phyloP scores from a whole-genome alignment of 2,113 vertebrate genomes.

The Paradisaea rubra region DNA sequence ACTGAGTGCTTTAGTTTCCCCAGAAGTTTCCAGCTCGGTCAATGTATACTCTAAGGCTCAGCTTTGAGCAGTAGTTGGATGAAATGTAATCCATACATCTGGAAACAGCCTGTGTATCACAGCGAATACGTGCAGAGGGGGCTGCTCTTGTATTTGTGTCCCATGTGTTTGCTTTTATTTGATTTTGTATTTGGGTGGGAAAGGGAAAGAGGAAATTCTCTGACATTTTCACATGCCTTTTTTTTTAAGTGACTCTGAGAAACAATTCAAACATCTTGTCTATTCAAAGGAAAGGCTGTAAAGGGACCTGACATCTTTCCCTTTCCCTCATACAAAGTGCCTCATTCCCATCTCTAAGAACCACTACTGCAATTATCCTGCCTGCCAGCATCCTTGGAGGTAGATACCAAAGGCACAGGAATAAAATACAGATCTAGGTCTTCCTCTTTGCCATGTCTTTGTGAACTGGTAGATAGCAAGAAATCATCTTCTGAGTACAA shows the following conservation, averaged over 20 bases:
- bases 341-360: background rate
- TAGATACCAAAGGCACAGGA: background rate
- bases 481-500: background rate
- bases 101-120: constrained; percentile 21
- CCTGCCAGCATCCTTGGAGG: background rate
- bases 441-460: background rate
- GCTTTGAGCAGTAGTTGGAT: constrained; percentile 2
- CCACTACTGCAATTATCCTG: background rate
- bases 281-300: background rate
- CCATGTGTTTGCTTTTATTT: constrained; percentile 60
- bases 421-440: background rate
- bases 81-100: constrained; percentile 36
- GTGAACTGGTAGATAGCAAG: background rate
- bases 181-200: constrained; percentile 58
- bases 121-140: background rate
- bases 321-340: background rate
- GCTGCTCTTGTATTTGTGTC: constrained; percentile 10
- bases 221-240: constrained; percentile 54
- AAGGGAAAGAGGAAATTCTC: constrained; percentile 46
- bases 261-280: constrained; percentile 26
- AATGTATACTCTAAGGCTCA: background rate
- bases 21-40: background rate
- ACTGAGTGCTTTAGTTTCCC: background rate
- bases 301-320: background rate
- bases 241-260: constrained; percentile 29